Conservation (phyloP, 2,797 vertebrate species). For the Esox masquinongy region DNA sequence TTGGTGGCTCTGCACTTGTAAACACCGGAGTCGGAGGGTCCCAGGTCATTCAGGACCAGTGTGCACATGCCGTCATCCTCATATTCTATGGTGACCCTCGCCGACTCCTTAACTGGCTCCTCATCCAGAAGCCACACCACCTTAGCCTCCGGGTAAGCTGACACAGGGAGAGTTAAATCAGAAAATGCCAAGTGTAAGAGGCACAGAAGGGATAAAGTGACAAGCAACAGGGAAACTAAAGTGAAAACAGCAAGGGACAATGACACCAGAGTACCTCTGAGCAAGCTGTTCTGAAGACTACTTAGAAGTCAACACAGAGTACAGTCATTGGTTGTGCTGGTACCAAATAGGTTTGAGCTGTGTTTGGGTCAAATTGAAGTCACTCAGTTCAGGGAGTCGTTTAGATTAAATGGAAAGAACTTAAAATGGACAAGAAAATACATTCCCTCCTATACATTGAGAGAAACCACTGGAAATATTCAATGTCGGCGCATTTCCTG, state of each 20-base stretch:
- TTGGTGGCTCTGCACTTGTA: slow-evolving; percentile 74
- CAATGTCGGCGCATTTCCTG: neutral
- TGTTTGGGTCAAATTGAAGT: neutral
- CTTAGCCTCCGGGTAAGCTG: slow-evolving; percentile 77
- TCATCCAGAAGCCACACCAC: slow-evolving; percentile 74
- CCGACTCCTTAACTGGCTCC: slow-evolving; percentile 51
- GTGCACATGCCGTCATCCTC: slow-evolving; percentile 70
- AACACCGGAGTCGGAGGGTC: slow-evolving; percentile 70
- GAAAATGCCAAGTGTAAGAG: neutral
- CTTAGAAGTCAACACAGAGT: neutral
- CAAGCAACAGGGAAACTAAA: neutral
- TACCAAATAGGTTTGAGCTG: neutral
- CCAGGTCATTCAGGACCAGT: slow-evolving; percentile 65
- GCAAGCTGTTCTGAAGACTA: neutral
- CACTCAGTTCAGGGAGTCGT: neutral
- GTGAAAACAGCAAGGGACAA: neutral
- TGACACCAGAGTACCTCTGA: neutral
- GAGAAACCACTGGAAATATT: neutral
- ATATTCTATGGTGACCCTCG: slow-evolving; percentile 55
- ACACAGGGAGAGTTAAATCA: neutral
- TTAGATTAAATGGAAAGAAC: neutral
- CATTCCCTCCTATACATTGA: neutral
- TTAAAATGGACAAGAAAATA: neutral
- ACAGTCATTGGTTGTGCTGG: neutral
- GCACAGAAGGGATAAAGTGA: neutral